Conservation (phyloP, 2,888 invertebrate genomes). For the Lepetodrilus schrolli region DNA sequence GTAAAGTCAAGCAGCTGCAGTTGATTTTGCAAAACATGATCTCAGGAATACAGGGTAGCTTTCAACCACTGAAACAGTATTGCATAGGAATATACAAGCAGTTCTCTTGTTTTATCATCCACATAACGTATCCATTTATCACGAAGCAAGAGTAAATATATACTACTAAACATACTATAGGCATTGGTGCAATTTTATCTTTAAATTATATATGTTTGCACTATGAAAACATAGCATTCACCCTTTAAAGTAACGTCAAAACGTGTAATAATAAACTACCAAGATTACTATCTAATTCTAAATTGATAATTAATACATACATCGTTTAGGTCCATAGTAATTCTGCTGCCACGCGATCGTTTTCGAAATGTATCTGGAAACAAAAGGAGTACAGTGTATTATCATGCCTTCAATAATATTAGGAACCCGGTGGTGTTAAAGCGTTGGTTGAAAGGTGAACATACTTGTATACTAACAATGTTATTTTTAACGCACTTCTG, state of each 20-base stretch:
- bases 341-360: not conserved
- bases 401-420: not conserved
- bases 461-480: not conserved
- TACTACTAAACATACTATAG: not conserved
- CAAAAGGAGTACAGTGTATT: not conserved
- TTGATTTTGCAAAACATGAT: too few species aligned
- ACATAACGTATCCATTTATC: not conserved
- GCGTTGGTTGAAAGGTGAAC: not conserved
- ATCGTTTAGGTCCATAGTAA: constrained; percentile 26
- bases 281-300: not conserved
- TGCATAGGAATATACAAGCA: not conserved
- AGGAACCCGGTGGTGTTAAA: too few species aligned
- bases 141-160: not conserved
- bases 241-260: too few species aligned
- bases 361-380: constrained; percentile 29
- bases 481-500: not conserved
- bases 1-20: too few species aligned
- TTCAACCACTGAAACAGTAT: not conserved
- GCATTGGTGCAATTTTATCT: not conserved
- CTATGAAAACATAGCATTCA: too few species aligned
- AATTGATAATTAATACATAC: not conserved
- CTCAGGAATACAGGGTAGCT: not conserved
- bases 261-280: too few species aligned
- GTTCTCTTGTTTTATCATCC: not conserved
- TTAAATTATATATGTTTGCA: too few species aligned